These are phyloP conservation scores for Pardalotus punctatus DNA, from an alignment of 2,113 vertebrate species.

Conservation along the genomic window DNA sequence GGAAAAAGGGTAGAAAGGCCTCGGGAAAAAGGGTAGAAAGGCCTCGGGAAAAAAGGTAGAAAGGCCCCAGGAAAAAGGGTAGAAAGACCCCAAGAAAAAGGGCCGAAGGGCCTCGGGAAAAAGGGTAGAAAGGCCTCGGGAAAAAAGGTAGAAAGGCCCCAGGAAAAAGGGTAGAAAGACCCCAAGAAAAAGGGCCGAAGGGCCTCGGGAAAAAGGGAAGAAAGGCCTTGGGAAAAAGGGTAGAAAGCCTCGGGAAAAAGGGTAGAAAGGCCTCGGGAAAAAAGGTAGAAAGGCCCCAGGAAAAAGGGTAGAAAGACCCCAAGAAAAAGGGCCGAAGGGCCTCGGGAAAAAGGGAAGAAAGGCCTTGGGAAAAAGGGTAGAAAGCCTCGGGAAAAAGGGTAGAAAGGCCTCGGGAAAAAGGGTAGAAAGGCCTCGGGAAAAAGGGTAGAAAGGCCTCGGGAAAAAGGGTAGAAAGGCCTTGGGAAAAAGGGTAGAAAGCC, in stretches of 20 bases:
- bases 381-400: background rate
- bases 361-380: background rate
- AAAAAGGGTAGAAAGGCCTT: fast-evolving
- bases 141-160: fast-evolving
- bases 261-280: too few relatives aligned
- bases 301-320: background rate
- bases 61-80: too few relatives aligned
- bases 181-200: background rate
- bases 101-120: background rate
- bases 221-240: background rate
- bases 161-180: background rate
- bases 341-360: background rate
- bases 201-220: background rate
- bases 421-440: background rate
- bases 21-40: background rate
- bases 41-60: background rate
- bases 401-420: background rate
- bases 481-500: background rate
- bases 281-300: too few relatives aligned
- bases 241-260: background rate
- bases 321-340: background rate
- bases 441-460: background rate
- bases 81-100: background rate
- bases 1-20: background rate
- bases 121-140: background rate